phyloP scores from a whole-genome alignment of 2,888 invertebrate species.

The Megalurothrips usitatus region DNA sequence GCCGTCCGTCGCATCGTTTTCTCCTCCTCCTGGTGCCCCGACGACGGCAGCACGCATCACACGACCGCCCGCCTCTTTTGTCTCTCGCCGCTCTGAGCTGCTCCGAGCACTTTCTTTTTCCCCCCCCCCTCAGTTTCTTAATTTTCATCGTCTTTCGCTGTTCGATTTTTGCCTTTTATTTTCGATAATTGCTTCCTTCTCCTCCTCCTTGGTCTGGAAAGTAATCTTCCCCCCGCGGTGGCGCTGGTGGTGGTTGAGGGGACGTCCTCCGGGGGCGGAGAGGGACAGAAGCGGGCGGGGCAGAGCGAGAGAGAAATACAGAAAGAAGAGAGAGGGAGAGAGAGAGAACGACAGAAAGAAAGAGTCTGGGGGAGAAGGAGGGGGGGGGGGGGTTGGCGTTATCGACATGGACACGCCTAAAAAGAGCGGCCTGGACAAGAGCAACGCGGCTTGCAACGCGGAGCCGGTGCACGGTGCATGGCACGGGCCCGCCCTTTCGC shows the following conservation, averaged over 20 bases:
- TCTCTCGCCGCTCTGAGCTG: neutral
- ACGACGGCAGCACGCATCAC: neutral
- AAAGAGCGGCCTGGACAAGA: too few relatives aligned
- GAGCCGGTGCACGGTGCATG: too few relatives aligned
- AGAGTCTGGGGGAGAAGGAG: neutral
- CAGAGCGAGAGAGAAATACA: neutral
- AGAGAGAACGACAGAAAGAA: too few relatives aligned
- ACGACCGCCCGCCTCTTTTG: neutral
- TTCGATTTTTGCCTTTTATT: neutral
- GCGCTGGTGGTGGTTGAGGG: neutral
- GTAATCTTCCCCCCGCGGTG: neutral
- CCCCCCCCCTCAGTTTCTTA: neutral
- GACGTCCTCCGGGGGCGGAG: neutral
- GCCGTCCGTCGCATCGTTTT: neutral
- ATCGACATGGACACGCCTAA: too few relatives aligned
- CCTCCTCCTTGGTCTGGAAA: neutral
- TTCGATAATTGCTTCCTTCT: neutral
- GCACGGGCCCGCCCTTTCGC: too few relatives aligned
- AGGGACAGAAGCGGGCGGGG: too few relatives aligned
- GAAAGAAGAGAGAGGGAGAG: too few relatives aligned
- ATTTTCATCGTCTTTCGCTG: neutral
- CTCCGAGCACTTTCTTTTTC: neutral
- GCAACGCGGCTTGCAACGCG: too few relatives aligned
- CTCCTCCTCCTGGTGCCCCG: neutral
- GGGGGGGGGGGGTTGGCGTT: neutral